phyloP scores from a whole-genome alignment of 1,140 invertebrate species.

The Probaryconus sp. region DNA sequence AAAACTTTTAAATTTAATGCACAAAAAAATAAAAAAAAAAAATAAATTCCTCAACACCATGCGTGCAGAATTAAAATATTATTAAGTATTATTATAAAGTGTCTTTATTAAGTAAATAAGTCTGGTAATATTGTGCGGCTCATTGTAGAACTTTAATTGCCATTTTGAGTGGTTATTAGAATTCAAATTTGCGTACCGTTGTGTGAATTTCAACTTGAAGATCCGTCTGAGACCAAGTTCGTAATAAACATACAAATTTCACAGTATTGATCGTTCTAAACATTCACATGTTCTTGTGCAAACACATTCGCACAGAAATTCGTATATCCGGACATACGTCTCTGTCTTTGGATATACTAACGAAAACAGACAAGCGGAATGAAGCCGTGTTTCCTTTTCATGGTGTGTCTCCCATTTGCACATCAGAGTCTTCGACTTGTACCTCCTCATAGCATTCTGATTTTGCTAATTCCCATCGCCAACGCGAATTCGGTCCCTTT shows the following conservation, averaged over 20 bases:
- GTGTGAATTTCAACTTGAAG: slow-evolving; percentile 4
- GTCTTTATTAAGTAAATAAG: too few species aligned
- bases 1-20: too few species aligned
- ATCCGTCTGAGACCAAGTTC: neutral
- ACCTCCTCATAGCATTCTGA: slow-evolving; percentile 34
- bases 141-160: too few species aligned
- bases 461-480: slow-evolving; percentile 50
- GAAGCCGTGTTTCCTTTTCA: slow-evolving; percentile 43
- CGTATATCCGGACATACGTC: slow-evolving; percentile 5
- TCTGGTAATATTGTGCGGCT: too few species aligned
- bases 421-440: slow-evolving; percentile 48
- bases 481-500: slow-evolving; percentile 48
- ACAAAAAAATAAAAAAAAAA: too few species aligned
- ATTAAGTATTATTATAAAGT: too few species aligned
- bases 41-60: too few species aligned
- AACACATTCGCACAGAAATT: neutral
- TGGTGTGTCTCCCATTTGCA: slow-evolving; percentile 43
- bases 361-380: slow-evolving; percentile 38
- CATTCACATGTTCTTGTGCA: neutral
- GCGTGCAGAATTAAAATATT: too few species aligned
- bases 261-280: slow-evolving; percentile 29
- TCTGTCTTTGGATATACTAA: slow-evolving; percentile 26
- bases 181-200: neutral
- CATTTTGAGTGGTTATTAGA: too few species aligned
- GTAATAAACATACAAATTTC: slow-evolving; percentile 29